A percentile compares a stretch with the other conserved stretches of the same genome.
Evolutionary conservation across 2,113 vertebrate genomes (phyloP).

Genomic region (Lontra canadensis): DNA sequence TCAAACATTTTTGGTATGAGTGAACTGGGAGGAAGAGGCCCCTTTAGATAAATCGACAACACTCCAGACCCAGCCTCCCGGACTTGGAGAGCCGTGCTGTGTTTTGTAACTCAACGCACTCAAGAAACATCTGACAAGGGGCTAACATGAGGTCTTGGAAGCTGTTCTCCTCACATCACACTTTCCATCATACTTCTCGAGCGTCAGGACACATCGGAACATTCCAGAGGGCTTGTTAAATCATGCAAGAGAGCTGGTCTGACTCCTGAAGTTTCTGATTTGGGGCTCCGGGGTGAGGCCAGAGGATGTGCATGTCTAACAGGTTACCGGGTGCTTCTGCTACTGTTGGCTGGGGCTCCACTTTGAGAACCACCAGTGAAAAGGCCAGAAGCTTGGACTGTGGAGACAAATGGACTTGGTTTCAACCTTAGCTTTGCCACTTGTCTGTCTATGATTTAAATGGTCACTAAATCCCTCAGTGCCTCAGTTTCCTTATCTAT

Average conservation of each 20-base stretch:
- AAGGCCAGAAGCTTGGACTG: neutral
- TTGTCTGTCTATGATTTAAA: neutral
- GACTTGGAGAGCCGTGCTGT: too few relatives aligned
- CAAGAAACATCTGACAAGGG: neutral
- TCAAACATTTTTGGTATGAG: neutral
- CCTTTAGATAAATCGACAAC: neutral
- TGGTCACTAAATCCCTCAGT: neutral
- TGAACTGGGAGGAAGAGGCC: neutral
- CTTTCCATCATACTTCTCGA: neutral
- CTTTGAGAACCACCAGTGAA: neutral
- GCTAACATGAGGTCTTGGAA: neutral
- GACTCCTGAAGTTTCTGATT: too few relatives aligned
- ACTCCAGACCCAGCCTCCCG: neutral
- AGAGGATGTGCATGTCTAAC: rapidly evolving
- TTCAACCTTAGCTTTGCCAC: neutral
- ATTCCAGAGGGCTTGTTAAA: neutral
- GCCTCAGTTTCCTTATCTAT: neutral
- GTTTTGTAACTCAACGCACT: neutral
- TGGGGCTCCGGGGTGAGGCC: too few relatives aligned
- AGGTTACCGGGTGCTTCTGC: rapidly evolving
- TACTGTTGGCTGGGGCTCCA: rapidly evolving
- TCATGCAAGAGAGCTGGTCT: neutral
- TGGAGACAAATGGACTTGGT: neutral
- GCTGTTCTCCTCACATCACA: neutral
- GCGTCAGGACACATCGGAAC: neutral